Evolutionary conservation across 2,113 vertebrate species (phyloP).

Genomic region (Haliaeetus leucogaster): DNA sequence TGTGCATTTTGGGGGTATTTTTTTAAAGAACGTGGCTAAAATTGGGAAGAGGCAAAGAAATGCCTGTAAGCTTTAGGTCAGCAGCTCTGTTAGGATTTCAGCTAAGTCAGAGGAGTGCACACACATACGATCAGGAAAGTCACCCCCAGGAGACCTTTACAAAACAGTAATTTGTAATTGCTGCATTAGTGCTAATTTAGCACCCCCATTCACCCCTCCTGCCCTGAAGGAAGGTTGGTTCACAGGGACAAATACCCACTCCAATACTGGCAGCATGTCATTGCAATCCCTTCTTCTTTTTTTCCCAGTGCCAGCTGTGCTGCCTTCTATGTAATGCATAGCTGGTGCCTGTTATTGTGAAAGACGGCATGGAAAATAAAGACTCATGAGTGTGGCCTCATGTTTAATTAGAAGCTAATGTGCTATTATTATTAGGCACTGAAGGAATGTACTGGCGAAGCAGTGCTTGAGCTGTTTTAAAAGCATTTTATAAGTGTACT

Average conservation of each 20-base stretch:
- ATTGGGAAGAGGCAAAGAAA: not conserved
- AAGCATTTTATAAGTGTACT: slow-evolving; percentile 23
- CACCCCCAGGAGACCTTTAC: not conserved
- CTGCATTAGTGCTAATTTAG: not conserved
- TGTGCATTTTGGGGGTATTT: not conserved
- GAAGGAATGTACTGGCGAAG: slow-evolving; percentile 5
- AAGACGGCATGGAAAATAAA: slow-evolving; percentile 23
- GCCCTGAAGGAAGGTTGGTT: not conserved
- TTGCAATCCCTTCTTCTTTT: not conserved
- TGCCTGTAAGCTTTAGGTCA: not conserved
- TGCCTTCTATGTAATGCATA: not conserved
- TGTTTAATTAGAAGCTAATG: slow-evolving; percentile 59
- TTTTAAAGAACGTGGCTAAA: not conserved
- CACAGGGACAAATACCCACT: not conserved
- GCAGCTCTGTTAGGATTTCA: not conserved
- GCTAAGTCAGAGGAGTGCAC: not conserved
- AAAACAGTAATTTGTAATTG: not conserved
- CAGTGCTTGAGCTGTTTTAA: slow-evolving; percentile 4
- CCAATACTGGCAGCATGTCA: not conserved
- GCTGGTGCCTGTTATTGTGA: slow-evolving; percentile 28
- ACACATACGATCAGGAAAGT: not conserved
- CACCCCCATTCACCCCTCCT: not conserved
- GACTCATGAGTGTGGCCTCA: slow-evolving; percentile 34
- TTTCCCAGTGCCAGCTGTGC: not conserved
- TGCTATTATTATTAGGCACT: slow-evolving; percentile 23